phyloP scores from a whole-genome alignment of 2,113 vertebrate genomes.

The Elanoides forficatus region DNA sequence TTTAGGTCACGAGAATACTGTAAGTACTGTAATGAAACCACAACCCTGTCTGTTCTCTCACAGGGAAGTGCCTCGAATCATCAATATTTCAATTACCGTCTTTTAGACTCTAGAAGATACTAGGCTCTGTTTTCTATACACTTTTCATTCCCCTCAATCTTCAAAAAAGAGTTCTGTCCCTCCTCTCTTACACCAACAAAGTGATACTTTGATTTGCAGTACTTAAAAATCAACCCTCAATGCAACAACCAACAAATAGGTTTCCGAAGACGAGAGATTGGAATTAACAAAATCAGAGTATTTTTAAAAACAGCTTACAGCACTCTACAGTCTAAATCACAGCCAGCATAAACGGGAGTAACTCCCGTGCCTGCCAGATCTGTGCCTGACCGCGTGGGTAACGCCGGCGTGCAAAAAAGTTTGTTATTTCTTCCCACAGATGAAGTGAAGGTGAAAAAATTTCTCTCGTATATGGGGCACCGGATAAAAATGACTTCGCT shows the following conservation, averaged over 20 bases:
- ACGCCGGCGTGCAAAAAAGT: accelerated
- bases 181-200: background rate
- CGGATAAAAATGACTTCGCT: background rate
- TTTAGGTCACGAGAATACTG: conserved; percentile 63
- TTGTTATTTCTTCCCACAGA: background rate
- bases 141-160: conserved; percentile 13
- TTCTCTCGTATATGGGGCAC: background rate
- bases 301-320: background rate
- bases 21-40: conserved; percentile 72
- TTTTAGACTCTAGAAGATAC: conserved; percentile 57
- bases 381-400: accelerated
- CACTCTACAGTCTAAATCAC: accelerated
- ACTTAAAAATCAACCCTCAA: background rate
- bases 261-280: background rate
- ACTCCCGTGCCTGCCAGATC: background rate
- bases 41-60: conserved; percentile 56
- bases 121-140: conserved; percentile 36
- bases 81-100: conserved; percentile 69
- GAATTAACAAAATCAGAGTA: background rate
- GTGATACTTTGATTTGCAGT: background rate
- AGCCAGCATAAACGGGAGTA: background rate
- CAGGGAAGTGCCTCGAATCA: conserved; percentile 43
- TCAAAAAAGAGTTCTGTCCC: background rate
- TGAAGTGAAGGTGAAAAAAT: background rate
- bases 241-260: background rate